These are phyloP conservation scores for Nothocercus nigrocapillus DNA, from an alignment of 2,113 vertebrate genomes.

Conservation along the genomic window DNA sequence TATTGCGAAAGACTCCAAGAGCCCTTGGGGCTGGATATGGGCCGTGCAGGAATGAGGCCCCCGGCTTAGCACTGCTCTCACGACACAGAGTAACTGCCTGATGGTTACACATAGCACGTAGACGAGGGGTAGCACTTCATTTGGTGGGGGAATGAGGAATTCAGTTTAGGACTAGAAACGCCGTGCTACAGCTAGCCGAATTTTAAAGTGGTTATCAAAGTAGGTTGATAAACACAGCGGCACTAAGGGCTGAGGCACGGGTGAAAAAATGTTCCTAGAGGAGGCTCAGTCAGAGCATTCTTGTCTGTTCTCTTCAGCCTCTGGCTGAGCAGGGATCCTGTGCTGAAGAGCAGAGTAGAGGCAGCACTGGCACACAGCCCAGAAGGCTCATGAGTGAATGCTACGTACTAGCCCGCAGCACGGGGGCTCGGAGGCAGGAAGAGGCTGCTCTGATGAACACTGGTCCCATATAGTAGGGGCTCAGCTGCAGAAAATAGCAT, in stretches of 20 bases:
- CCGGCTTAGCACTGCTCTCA: background rate
- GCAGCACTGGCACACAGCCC: background rate
- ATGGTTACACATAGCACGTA: background rate
- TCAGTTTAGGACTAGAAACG: background rate
- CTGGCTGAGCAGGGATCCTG: background rate
- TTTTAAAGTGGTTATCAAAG: background rate
- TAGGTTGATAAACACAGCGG: background rate
- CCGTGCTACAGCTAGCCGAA: background rate
- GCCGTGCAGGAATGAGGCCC: background rate
- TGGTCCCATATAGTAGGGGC: background rate
- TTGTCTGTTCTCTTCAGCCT: background rate
- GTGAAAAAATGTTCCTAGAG: background rate
- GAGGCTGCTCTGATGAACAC: background rate
- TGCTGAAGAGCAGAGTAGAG: background rate
- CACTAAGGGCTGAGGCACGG: background rate
- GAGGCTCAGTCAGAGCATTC: constrained; percentile 14
- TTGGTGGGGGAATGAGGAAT: background rate
- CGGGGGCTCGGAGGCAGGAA: background rate
- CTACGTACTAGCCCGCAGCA: background rate
- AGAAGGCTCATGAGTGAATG: background rate
- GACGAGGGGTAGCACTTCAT: background rate
- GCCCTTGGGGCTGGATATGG: background rate
- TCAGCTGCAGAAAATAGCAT: background rate
- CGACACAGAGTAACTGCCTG: background rate
- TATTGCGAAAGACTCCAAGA: accelerated